Percentiles rank a stretch among this genome's conserved stretches.
Conservation (phyloP, 2,113 vertebrate species). For the Speoplatyrhinus poulsoni region DNA sequence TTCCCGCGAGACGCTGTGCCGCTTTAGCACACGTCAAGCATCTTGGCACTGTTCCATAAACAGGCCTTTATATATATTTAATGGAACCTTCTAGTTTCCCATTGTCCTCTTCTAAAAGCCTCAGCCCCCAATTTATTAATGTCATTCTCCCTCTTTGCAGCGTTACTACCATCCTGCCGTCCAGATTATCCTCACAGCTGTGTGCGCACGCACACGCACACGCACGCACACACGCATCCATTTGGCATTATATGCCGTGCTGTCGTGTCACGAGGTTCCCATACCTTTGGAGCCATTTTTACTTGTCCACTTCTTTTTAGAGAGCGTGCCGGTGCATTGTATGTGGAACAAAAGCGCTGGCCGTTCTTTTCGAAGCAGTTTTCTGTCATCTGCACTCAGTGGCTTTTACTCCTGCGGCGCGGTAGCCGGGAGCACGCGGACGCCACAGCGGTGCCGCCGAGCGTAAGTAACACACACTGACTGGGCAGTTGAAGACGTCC, state of each 20-base stretch:
- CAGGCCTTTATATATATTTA: constrained; percentile 51
- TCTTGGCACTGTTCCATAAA: constrained; percentile 28
- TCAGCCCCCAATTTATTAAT: constrained; percentile 44
- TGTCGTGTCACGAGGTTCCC: background rate
- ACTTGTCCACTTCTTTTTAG: constrained; percentile 19
- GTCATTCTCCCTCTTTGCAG: constrained; percentile 19
- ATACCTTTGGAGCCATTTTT: constrained; percentile 22
- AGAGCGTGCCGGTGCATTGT: constrained; percentile 43
- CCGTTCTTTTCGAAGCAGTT: constrained; percentile 57
- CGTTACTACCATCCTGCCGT: constrained; percentile 17
- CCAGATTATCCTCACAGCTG: constrained; percentile 32
- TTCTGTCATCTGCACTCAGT: constrained; percentile 50
- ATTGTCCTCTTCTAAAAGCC: constrained; percentile 19
- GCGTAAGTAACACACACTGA: constrained; percentile 54
- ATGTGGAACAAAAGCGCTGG: constrained; percentile 58
- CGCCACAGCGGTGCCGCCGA: constrained; percentile 35
- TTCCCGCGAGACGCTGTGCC: constrained; percentile 1
- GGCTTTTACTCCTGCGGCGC: constrained; percentile 29
- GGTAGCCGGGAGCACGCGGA: constrained; percentile 39
- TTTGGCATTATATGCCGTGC: background rate
- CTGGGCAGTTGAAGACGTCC: constrained; percentile 31
- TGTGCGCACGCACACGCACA: background rate
- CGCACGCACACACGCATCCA: background rate
- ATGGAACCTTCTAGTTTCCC: constrained; percentile 39
- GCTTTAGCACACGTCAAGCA: constrained; percentile 2